Evolutionary conservation across 1,140 invertebrate species (phyloP), one percentile per base, ranked within the genome.

Genomic region (Temnothorax curvispinosus): DNA sequence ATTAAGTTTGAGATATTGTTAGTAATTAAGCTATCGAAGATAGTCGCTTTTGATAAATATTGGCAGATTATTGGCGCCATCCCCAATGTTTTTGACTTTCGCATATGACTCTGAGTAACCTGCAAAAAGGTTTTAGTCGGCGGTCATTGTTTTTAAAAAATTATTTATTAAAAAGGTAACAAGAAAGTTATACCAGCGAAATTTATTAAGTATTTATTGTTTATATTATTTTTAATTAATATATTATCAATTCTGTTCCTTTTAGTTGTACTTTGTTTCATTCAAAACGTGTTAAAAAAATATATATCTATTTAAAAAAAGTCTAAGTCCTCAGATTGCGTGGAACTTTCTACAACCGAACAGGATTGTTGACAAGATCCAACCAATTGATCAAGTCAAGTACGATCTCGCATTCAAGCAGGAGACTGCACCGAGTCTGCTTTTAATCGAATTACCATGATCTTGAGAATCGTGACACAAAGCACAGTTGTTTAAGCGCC

Each of bases 401-500:
- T 74, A 8, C 80, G 32, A 74, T 60, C 41, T 72, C 52, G 13
- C 18, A 41, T 75, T 50, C 41, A 18, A 82, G 21, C 67, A 72
- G 15, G 13, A 41, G 69, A 4, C 44, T 47, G 13, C 71, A 21
- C 74, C 27, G 35, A 56, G 21, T 44, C 47, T 38, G 82, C 74
- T 78, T 80, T 76, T 80, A 76, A 78, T 77, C 82, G 58, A 62
- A 84, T 84, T 84, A 84, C n/a, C 27, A 75, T 60, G 69, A 84
- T 84, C 69, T 84, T 56, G 80, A 84, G 80, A 56, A 84, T 82
- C 44, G 54, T 35, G n/a, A 58, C 41, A 62, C 58, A 60, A 84
- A 84, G 27, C 69, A 47, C 13, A 18, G 21, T 60, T 75, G 32
- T 84, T 54, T 84, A 75, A 84, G 41, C 27, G 21, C 6, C 32